Evolutionary conservation across 2,113 vertebrate genomes (phyloP), one percentile per base, ranked within the genome.

Genomic region (Ia io): DNA sequence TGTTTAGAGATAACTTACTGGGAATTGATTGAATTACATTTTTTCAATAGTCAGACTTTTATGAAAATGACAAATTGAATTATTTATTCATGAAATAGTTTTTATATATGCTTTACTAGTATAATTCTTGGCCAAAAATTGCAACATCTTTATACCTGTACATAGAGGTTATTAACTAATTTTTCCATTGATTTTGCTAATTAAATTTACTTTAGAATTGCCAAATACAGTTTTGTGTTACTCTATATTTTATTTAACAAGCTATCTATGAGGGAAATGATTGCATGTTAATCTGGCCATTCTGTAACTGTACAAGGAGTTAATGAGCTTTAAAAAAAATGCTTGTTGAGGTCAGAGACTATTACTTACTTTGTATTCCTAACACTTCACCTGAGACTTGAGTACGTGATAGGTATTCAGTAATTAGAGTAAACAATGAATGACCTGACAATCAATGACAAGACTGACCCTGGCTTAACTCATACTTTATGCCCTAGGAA

Each of bases 31-130:
- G 51, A 91, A 80, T 74, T 73, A 56, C 78, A 49, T 7, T 93
- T 91, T 94, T 77, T 76, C 42, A 59, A 37, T 77, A 37, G 35
- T 87, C 77, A 65, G 56, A 56, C 14, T 84, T 67, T 74, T 70
- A 37, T 32, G 37, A 88, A 53, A 74, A 65, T 80, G 37, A 73
- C 3, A 84, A 18, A 23, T n/a, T 94, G 40, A 92, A 51, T 84
- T 84, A 32, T 83, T 94, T 56, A 73, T 90, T 94, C 96, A 20
- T 92, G 37, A 90, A 77, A 42, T 88, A 71, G 42, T 71, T 90
- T 51, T 63, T 74, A n/a, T 65, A 30, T 84, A 49, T 86, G 20
- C 42, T 73, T 79, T 88, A 77, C 76, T 88, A 84, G 9, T 80
- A 4, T 78, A 87, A 49, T 20, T 47, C 30, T 88, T 86, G 14